Percentiles rank a stretch among this genome's conserved stretches.
Evolutionary conservation across 2,113 vertebrate species (phyloP).

Genomic region (Coturnix japonica): DNA sequence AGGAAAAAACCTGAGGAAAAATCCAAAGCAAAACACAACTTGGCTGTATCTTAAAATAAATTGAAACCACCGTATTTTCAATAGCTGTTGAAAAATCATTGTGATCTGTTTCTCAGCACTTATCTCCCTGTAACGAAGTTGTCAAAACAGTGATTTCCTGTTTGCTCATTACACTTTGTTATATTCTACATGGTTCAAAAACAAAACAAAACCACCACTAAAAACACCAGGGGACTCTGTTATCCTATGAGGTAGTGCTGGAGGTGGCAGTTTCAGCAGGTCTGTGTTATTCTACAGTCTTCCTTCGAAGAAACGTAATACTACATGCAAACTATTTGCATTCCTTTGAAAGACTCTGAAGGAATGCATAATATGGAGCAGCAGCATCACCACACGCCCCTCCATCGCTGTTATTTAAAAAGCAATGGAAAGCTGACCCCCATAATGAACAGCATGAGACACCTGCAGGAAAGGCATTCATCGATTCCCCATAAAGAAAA

Average conservation of each 20-base stretch:
- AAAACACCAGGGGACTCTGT: not conserved
- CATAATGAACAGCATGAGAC: not conserved
- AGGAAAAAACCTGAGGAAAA: not conserved
- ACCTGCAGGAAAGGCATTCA: not conserved
- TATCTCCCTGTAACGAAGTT: not conserved
- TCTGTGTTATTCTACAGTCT: not conserved
- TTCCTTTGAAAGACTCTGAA: not conserved
- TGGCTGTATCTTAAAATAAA: not conserved
- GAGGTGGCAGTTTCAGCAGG: not conserved
- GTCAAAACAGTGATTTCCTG: not conserved
- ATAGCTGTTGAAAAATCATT: constrained; percentile 1
- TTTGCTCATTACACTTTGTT: not conserved
- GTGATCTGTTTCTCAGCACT: not conserved
- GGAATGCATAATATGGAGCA: not conserved
- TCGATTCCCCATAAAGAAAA: not conserved
- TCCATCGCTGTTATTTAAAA: not conserved
- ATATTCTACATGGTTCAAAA: not conserved
- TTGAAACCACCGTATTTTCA: not conserved
- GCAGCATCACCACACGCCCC: rapidly evolving
- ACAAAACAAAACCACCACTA: not conserved
- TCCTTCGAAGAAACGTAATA: not conserved
- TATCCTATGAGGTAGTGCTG: not conserved
- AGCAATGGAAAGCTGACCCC: not conserved
- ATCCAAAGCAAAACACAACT: not conserved
- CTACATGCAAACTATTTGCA: not conserved